These are phyloP conservation scores for Thunnus maccoyii DNA, from an alignment of 2,113 vertebrate species.

Conservation along the genomic window DNA sequence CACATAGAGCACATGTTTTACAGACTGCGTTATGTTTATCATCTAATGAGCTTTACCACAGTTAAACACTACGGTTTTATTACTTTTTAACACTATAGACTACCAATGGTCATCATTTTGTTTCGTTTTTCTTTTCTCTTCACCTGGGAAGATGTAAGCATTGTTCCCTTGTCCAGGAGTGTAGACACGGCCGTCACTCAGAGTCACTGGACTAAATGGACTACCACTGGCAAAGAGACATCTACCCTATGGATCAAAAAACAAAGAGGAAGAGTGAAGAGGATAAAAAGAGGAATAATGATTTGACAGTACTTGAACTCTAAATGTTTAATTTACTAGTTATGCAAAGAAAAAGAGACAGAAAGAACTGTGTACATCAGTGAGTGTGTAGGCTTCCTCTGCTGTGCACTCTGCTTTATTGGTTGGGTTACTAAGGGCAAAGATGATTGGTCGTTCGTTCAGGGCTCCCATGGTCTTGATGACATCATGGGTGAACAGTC, in stretches of 20 bases:
- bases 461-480: slow-evolving; percentile 90
- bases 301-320: background rate
- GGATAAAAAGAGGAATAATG: background rate
- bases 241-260: slow-evolving; percentile 85
- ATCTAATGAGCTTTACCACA: background rate
- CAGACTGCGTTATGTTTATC: background rate
- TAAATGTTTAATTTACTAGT: background rate
- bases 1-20: background rate
- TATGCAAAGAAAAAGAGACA: background rate
- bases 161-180: slow-evolving; percentile 97
- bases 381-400: slow-evolving; percentile 93
- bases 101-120: background rate
- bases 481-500: slow-evolving; percentile 91
- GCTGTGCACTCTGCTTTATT: slow-evolving; percentile 94
- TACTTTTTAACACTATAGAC: background rate
- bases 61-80: background rate
- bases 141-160: slow-evolving; percentile 97
- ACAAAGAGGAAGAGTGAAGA: background rate
- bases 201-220: slow-evolving; percentile 91
- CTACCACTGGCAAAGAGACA: slow-evolving; percentile 98
- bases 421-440: slow-evolving; percentile 97
- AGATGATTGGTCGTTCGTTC: slow-evolving; percentile 93
- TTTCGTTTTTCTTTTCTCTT: background rate
- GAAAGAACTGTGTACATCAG: slow-evolving; percentile 83
- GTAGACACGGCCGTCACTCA: slow-evolving; percentile 89